Evolutionary conservation across 64 coral and sea anemone species (phyloP), one percentile per base, ranked within the genome.

Genomic region (Orbicella faveolata): DNA sequence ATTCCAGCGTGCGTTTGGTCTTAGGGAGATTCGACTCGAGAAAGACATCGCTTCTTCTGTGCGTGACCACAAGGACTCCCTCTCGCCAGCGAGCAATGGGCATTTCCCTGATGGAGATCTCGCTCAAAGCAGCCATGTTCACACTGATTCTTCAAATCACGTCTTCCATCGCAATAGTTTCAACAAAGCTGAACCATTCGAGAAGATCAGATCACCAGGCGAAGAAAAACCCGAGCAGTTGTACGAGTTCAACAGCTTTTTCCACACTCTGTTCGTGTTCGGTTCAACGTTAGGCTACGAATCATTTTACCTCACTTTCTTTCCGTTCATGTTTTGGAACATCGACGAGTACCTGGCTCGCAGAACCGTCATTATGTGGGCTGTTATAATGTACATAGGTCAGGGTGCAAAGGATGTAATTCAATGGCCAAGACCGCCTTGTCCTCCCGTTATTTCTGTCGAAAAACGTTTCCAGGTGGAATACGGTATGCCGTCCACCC

Each of bases 301-400:
- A 63, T 88, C 90, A 15, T 97, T 97, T 78, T 97, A 97, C 63
- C 93, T 94, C 34, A 97, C 95, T 5, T 97, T 97, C 34, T 97
- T 97, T 64, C 95, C 95, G 6, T 94, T 90, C 51, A n/a, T 97
- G 36, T 94, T 97, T 91, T 97, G 95, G 95, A 97, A 97, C 77
- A 63, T 97, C 39, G 95, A 97, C 61, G 95, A 97, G 53, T 97
- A 88, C 52, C 63, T 97, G 21, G 95, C 88, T 34, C 77, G 95
- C 48, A 73, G 95, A 73, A 93, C 90, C 66, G 92, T 91, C 12
- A 75, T 97, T 74, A 63, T 97, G 35, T 97, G 95, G 95, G 76
- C 91, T 35, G 37, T 97, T 9, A 91, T 97, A 53, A 93, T 97
- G 91, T 97, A 97, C 75, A 51, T 93, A 77, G 95, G 95, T 30